Base-by-base conservation (phyloP, 1,140 invertebrate species). In the Cyclargus thomasi region DNA sequence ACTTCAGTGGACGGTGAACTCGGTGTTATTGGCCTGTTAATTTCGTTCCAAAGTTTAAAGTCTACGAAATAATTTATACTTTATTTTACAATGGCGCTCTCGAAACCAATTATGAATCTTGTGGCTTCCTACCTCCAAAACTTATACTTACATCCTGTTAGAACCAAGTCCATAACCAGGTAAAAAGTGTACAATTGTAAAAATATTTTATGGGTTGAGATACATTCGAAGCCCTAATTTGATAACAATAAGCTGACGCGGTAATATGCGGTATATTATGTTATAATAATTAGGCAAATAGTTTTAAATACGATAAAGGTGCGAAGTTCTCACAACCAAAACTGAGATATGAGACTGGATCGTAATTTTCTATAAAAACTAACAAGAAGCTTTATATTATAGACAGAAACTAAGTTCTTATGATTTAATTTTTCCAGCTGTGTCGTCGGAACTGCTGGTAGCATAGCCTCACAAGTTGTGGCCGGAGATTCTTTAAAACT, bases 131-230 rank as follows among this genome's bases (percentile, higher is more conserved):
- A 95, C 88, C 92, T 95, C 72, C 92, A 93, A 71, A 94, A 94
- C 78, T 88, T 95, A 53, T 95, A 95, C 74, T 91, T 92, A 64
- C 92, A 93, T 86, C 95, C 95, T 2, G 86, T 95, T 20, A 93
- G 91, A 82, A 95, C 94, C 2, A 95, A 95, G 88, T 94, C 94
- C 22, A 85, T 95, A 64, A 95, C 94, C 36, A 94, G 94, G 94
- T 95, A 91, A 92, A 81, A 80, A 29, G 29, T 29, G 29, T 29
- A n/a, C n/a, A n/a, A n/a, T n/a, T n/a, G n/a, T n/a, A n/a, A n/a
- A 29, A 29, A 29, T 29, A 69, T 65, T 65, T 18, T 62, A 69
- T 14, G 8, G 36, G 8, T 47, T 47, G 10, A n/a, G n/a, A n/a
- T 16, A 8, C 14, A 11, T 47, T 16, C 14, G 29, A 29, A 47